Evolutionary conservation across 1,140 invertebrate genomes (phyloP), one percentile per base, ranked within the genome.

Genomic region (Euura lappo): DNA sequence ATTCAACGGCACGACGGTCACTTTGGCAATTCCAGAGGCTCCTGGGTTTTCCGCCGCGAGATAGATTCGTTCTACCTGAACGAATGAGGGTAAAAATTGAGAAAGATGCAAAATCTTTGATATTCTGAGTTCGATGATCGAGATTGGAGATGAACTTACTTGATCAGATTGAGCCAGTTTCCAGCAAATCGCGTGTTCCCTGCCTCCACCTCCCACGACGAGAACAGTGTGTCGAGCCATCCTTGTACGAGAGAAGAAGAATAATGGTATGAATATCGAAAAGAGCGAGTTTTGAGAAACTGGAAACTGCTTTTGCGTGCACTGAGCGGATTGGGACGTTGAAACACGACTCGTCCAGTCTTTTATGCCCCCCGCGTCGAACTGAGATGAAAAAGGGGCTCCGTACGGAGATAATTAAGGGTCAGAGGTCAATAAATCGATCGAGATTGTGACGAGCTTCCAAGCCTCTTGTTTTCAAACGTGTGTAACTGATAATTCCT

Each of bases 121-220:
- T 28, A 28, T 28, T 28, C 28, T 28, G 28, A 28, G 28, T 28
- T 28, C 28, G 28, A 28, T 28, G 28, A 28, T 28, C 28, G 28
- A 28, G 28, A 28, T 28, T 28, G 28, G 28, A 28, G 28, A 28
- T 28, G 28, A 28, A 28, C 77, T 83, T 82, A 90, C 91, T 74
- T 90, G 81, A 7, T 89, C 79, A 65, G 96, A 98, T 83, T 97
- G 92, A 2, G 94, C 87, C 6, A 99, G 83, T 87, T 98, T 98
- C 96, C 96, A 98, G 77, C 92, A 93, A 77, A 99, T 90, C 8
- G 96, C 96, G 90, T 99, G 97, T 88, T 99, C 98, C 76, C 98
- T 90, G n/a, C 97, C 98, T 51, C 98, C 98, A 84, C 92, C 90
- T 11, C 98, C 98, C 81, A 99, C 92, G 6, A 99, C 91, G 68